A percentile compares a stretch with the other conserved stretches of the same genome.
Evolutionary conservation across 2,888 invertebrate species (phyloP).

Genomic region (Torymus texanus): DNA sequence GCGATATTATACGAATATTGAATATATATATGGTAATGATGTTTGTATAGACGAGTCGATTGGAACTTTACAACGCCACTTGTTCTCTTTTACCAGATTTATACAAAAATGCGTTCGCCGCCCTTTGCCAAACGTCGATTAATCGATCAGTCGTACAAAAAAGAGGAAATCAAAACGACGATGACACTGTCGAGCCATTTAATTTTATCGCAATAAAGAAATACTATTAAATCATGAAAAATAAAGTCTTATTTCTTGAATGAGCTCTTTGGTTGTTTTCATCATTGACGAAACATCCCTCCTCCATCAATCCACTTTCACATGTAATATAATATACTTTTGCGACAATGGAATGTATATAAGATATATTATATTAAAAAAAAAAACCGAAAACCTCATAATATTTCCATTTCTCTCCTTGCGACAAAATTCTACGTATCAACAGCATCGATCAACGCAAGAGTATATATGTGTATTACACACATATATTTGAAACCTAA

Average conservation of each 20-base stretch:
- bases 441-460: background rate
- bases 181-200: conserved; percentile 44
- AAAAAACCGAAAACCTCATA: background rate
- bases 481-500: background rate
- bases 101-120: conserved; percentile 43
- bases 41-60: background rate
- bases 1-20: background rate
- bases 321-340: too few relatives aligned
- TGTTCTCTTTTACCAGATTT: conserved; percentile 47
- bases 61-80: conserved; percentile 28
- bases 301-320: too few relatives aligned
- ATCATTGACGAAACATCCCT: background rate
- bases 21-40: background rate
- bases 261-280: background rate
- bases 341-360: too few relatives aligned
- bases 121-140: conserved; percentile 20
- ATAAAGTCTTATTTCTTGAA: conserved; percentile 9
- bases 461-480: too few relatives aligned
- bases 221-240: conserved; percentile 37
- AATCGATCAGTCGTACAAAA: conserved; percentile 35
- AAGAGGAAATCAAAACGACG: conserved; percentile 15
- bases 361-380: background rate
- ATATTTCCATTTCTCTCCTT: background rate
- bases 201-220: conserved; percentile 29
- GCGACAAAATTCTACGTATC: background rate